Evolutionary conservation across 2,113 vertebrate genomes (phyloP), one percentile per base, ranked within the genome.

Genomic region (Oriolus oriolus): DNA sequence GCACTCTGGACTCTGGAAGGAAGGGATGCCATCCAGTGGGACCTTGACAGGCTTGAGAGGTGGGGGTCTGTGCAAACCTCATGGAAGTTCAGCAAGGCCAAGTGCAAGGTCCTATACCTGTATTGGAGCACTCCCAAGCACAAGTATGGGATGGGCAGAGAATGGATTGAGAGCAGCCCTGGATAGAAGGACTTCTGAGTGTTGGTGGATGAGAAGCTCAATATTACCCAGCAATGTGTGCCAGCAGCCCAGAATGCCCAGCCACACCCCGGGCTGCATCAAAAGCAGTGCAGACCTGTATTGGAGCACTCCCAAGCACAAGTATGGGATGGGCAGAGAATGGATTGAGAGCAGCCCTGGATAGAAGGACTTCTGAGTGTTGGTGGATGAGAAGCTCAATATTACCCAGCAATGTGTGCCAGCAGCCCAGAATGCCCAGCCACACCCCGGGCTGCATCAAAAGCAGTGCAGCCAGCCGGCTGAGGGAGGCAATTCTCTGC

Each of bases 91-190:
- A 61, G 22, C 11, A 49, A 31, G 26, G 26, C 41, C 45, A 83
- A 42, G 30, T 13, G 12, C 17, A 61, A 61, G 17, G 14, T 76
- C 10, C 54, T 69, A 24, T 14, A 69, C 8, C 26, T 31, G 35
- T 12, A 10, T 14, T 12, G 5, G n/a, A 76, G 41, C 20, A 76
- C 30, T 41, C 11, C 30, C 35, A 54, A 75, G 11, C 14, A 41
- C 24, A 69, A 20, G 10, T 5, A 42, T 0, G 0, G 11, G 14
- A n/a, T 76, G 47, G 41, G 22, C 17, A 90, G 17, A 61, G 41
- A 76, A 61, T 2, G 9, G 31, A 49, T 2, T 42, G 35, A 76
- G 31, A 76, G 47, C 18, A 76, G 47, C 17, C 22, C 17, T 8
- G 9, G 11, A 30, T 2, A 53, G 23, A 60, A 26, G 5, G 45